A percentile compares a stretch with the other conserved stretches of the same genome.
Evolutionary conservation across 2,888 invertebrate species (phyloP).

Genomic region (Tridacna crocea): DNA sequence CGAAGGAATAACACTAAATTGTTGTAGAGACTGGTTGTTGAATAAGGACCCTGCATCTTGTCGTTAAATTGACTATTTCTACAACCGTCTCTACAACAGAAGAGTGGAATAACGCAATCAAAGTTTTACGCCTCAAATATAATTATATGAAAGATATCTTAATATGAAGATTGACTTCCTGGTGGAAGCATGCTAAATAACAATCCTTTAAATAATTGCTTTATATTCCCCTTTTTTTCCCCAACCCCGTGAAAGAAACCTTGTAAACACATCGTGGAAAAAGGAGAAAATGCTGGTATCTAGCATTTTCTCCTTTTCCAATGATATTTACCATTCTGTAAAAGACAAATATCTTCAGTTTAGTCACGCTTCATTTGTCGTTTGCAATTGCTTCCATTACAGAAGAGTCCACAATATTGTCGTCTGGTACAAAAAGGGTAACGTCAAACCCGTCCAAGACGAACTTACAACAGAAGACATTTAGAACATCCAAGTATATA

Average conservation of each 20-base stretch:
- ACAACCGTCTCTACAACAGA: background rate
- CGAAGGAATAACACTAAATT: too few species aligned
- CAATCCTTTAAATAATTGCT: background rate
- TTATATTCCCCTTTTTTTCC: background rate
- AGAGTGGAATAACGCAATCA: background rate
- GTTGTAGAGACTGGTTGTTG: too few species aligned
- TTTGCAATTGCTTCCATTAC: too few species aligned
- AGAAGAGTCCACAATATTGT: too few species aligned
- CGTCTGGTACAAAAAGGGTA: too few species aligned
- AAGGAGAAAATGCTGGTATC: background rate
- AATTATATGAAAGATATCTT: background rate
- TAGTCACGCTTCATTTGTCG: too few species aligned
- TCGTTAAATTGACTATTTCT: too few species aligned
- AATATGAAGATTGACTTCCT: slow-evolving; percentile 7
- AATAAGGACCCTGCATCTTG: too few species aligned
- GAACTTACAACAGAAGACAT: too few species aligned
- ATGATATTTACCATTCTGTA: background rate
- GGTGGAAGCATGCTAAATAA: background rate
- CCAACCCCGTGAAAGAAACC: background rate
- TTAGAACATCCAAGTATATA: too few species aligned
- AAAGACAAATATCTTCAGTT: too few species aligned
- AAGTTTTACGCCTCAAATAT: background rate
- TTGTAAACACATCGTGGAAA: background rate
- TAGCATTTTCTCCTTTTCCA: background rate
- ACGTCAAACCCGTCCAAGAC: too few species aligned